Conservation (phyloP, 2,888 invertebrate genomes). For the Dolichomitus sp. region DNA sequence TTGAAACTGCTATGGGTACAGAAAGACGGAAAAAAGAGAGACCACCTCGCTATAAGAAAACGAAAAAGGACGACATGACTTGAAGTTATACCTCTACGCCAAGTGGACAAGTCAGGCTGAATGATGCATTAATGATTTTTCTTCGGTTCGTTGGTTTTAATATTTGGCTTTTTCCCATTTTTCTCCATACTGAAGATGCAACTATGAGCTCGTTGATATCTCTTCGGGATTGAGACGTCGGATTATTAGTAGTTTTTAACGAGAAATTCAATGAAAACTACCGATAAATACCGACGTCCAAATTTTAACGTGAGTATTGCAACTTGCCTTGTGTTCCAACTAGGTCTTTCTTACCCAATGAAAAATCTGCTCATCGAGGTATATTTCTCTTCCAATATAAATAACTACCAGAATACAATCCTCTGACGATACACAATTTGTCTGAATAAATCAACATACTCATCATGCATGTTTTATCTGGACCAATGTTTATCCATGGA, state of each 20-base stretch:
- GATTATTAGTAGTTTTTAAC: conserved; percentile 8
- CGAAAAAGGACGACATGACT: conserved; percentile 44
- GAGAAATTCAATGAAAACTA: neutral
- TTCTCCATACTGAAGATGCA: conserved; percentile 16
- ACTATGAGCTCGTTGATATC: conserved; percentile 14
- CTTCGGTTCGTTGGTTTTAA: conserved; percentile 43
- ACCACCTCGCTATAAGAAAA: conserved; percentile 51
- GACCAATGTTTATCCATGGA: no score
- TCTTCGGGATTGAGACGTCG: neutral
- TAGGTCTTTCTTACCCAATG: no score
- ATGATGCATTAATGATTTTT: conserved; percentile 64
- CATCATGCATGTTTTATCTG: no score
- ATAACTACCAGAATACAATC: no score
- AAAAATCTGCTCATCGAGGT: no score
- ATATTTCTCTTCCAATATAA: no score
- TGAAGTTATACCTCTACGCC: conserved; percentile 49
- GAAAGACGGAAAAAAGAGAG: conserved; percentile 34
- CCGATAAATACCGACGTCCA: no score
- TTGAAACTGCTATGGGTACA: conserved; percentile 39
- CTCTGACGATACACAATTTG: no score
- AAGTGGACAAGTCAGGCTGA: conserved; percentile 57
- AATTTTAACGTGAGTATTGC: no score
- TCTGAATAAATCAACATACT: no score
- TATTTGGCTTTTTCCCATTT: conserved; percentile 28
- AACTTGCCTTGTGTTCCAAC: no score